Percentiles rank a stretch among this genome's conserved stretches.
Evolutionary conservation across 2,888 invertebrate species (phyloP).

Genomic region (Phymatocera aterrima): DNA sequence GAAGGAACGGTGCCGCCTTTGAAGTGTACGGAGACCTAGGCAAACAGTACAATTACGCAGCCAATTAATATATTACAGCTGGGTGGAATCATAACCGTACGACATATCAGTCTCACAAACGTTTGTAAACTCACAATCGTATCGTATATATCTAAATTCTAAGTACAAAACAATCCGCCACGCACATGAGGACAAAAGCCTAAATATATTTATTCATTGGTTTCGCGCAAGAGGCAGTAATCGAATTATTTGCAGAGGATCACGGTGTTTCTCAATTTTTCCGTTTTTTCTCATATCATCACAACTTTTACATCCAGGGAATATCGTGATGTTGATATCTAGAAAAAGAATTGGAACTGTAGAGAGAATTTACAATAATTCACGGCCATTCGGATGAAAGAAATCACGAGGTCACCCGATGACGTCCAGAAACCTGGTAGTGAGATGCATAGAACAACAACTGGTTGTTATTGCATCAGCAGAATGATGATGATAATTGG

Average conservation of each 20-base stretch:
- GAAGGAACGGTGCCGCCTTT: conserved; percentile 21
- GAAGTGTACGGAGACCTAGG: conserved; percentile 32
- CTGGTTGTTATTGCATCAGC: conserved; percentile 23
- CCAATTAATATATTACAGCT: conserved; percentile 41
- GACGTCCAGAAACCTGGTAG: conserved; percentile 11
- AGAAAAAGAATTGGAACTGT: background rate
- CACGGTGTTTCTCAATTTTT: background rate
- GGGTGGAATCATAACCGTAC: conserved; percentile 24
- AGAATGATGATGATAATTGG: conserved; percentile 5
- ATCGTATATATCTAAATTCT: conserved; percentile 43
- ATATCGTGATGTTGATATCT: background rate
- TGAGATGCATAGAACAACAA: background rate
- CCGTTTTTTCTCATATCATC: background rate
- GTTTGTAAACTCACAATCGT: conserved; percentile 39
- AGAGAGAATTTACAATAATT: background rate
- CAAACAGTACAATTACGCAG: conserved; percentile 35
- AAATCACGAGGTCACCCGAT: conserved; percentile 1
- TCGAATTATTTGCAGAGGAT: background rate
- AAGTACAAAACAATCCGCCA: conserved; percentile 45
- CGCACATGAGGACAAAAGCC: conserved; percentile 42
- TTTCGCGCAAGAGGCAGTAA: conserved; percentile 34
- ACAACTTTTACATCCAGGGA: background rate
- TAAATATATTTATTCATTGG: conserved; percentile 28
- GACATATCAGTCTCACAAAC: conserved; percentile 43
- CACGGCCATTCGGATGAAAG: background rate